phyloP scores from a whole-genome alignment of 2,113 vertebrate genomes.

The Phylloscopus trochilus region DNA sequence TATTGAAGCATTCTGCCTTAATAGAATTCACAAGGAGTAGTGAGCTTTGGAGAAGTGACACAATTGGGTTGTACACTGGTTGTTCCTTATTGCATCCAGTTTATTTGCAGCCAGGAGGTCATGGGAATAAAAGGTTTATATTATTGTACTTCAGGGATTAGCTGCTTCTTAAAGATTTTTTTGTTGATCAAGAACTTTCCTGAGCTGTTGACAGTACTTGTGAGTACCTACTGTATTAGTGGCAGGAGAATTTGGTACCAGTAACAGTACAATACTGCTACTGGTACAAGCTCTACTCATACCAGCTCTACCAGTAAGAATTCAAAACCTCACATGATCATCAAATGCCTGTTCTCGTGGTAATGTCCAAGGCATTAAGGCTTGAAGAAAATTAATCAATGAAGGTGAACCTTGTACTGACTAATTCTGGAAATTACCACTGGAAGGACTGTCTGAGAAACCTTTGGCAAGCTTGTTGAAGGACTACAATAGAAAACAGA shows the following conservation, averaged over 20 bases:
- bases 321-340: not conserved
- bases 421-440: not conserved
- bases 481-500: not conserved
- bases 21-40: not conserved
- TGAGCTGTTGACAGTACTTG: not conserved
- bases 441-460: not conserved
- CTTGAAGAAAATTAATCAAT: not conserved
- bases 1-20: not conserved
- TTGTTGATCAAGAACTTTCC: not conserved
- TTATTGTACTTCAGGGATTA: not conserved
- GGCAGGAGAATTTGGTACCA: not conserved
- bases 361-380: not conserved
- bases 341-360: not conserved
- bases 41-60: not conserved
- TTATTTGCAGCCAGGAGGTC: not conserved
- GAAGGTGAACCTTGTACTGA: not conserved
- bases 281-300: rapidly evolving
- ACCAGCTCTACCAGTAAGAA: not conserved
- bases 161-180: not conserved
- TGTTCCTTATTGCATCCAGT: not conserved
- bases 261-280: not conserved
- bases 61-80: rapidly evolving
- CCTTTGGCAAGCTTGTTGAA: not conserved
- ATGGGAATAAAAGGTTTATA: not conserved
- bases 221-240: not conserved